These are phyloP conservation scores for Gephyroberyx darwinii DNA, from an alignment of 2,797 vertebrate genomes.

Conservation along the genomic window DNA sequence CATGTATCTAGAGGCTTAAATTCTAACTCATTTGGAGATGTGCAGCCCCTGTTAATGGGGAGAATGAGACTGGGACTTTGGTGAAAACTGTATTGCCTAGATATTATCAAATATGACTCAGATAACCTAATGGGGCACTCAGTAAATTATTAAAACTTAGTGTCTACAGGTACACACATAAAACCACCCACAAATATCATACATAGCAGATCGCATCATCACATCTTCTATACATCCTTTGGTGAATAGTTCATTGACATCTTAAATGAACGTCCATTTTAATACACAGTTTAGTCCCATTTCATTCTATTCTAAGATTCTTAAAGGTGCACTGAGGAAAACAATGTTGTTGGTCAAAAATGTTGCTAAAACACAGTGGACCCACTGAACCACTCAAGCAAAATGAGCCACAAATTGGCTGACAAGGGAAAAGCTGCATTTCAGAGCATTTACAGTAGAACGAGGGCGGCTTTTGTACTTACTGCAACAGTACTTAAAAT, in stretches of 20 bases:
- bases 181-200: background rate
- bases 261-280: background rate
- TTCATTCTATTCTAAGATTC: too few species aligned
- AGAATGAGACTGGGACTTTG: too few species aligned
- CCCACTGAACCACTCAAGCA: constrained; percentile 9
- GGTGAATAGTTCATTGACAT: background rate
- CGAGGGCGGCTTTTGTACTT: constrained; percentile 30
- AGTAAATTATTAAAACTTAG: too few species aligned
- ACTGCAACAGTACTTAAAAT: constrained; percentile 47
- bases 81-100: background rate
- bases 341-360: background rate
- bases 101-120: background rate
- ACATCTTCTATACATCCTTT: background rate
- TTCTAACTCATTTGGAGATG: too few species aligned
- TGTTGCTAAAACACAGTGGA: background rate
- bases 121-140: too few species aligned
- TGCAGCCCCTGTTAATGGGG: too few species aligned
- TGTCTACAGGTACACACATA: background rate
- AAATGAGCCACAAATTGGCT: constrained; percentile 14
- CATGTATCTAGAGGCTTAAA: too few species aligned
- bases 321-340: background rate
- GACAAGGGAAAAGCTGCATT: constrained; percentile 15
- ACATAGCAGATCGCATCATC: background rate
- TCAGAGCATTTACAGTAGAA: constrained; percentile 29
- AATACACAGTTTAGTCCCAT: background rate